Base-by-base conservation (phyloP, 1,140 invertebrate species). In the Sipha flava region DNA sequence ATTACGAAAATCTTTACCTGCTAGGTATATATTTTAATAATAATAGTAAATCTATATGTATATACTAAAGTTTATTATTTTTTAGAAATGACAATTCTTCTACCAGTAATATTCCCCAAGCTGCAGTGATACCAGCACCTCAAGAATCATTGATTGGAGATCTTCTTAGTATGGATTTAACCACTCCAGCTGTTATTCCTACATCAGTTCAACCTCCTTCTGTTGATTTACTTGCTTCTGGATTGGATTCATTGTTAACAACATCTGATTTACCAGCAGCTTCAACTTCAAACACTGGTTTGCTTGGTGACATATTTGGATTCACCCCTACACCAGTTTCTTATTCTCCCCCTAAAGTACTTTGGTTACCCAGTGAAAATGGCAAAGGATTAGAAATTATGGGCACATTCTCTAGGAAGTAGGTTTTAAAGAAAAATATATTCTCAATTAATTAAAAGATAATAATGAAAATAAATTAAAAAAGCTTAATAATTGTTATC, bases 311-410 rank as follows among this genome's bases (percentile, higher is more conserved):
- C 84, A 96, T 97, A 82, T 97, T 98, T 88, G 95, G 96, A 52
- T 89, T 94, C 45, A 87, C 87, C 16, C 85, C 91, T 47, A 87
- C 91, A 49, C 89, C 90, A 29, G 87, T 91, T 0, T 87, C 90
- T 47, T 94, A 92, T 84, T 87, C 90, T 54, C 88, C 93, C 80
- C 94, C 96, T 6, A 96, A 96, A 87, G 90, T 93, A 83, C 91
- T 94, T 66, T 99, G 96, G 96, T 87, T 98, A 83, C 92, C 95
- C 21, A 96, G 96, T 14, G 92, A 94, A 81, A 96, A 97, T 85
- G 97, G 96, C 62, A 98, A 98, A 90, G 97, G 98, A n/a, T 87
- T 99, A 80, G 97, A 99, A 87, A 92, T 99, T 64, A 92, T 91
- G 86, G 98, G 98, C 79, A 96, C 95, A n/a, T 99, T 98, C 86